Conservation (phyloP, 2,113 vertebrate genomes). For the Odobenus rosmarus region DNA sequence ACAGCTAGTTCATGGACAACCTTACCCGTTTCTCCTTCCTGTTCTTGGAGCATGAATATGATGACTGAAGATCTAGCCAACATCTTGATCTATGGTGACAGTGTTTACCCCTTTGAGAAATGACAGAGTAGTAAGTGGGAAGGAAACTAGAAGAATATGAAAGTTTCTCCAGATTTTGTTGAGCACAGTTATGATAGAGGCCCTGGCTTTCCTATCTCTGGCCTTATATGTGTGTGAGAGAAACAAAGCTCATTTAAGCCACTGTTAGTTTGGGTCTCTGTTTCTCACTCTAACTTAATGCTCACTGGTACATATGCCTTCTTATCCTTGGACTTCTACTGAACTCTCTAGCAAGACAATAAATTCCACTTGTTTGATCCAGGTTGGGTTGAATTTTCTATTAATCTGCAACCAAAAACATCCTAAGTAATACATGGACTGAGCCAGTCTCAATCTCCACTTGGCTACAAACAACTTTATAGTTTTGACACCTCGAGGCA, state of each 20-base stretch:
- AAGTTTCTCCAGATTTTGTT: neutral
- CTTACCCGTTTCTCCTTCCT: neutral
- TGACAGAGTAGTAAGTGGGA: neutral
- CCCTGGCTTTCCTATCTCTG: neutral
- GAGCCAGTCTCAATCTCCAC: neutral
- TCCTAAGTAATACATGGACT: neutral
- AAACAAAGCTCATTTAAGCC: neutral
- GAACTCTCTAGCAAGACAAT: neutral
- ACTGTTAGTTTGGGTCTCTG: neutral
- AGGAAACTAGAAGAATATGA: neutral
- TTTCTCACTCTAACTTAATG: neutral
- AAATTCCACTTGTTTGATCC: neutral
- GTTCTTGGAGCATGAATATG: neutral
- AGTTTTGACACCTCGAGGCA: neutral
- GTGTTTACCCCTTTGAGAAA: neutral
- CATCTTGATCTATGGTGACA: neutral
- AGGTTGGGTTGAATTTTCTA: neutral
- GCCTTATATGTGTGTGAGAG: neutral
- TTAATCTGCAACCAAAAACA: neutral
- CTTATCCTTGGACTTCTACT: neutral
- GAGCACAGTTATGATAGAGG: neutral
- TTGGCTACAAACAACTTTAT: neutral
- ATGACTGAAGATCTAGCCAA: neutral
- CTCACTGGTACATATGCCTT: neutral
- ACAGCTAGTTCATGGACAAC: neutral